Conservation (phyloP, 1,140 invertebrate genomes). For the Globodera ellingtonae region DNA sequence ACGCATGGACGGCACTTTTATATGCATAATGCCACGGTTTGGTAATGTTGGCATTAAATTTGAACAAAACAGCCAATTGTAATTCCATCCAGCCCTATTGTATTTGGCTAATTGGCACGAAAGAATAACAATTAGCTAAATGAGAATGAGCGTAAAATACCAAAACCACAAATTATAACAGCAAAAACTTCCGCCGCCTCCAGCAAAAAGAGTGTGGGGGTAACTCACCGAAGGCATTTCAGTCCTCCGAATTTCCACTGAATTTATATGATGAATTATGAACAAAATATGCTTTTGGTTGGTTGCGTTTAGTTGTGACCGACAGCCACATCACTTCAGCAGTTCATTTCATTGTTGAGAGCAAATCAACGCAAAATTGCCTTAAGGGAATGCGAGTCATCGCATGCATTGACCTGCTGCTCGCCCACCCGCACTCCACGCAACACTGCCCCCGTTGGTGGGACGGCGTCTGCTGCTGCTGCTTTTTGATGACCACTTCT, state of each 20-base stretch:
- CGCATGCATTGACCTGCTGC: not conserved
- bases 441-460: conserved; percentile 6
- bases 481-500: not conserved
- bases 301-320: not conserved
- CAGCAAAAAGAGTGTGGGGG: too few relatives aligned
- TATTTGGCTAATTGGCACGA: not conserved
- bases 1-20: too few relatives aligned
- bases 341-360: conserved; percentile 21
- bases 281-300: not conserved
- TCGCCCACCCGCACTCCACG: conserved; percentile 20
- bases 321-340: not conserved
- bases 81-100: not conserved
- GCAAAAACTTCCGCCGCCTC: too few relatives aligned
- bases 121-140: not conserved
- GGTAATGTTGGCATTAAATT: not conserved
- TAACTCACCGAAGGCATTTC: too few relatives aligned
- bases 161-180: too few relatives aligned
- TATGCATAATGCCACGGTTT: not conserved
- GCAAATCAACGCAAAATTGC: conserved; percentile 17
- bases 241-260: too few relatives aligned
- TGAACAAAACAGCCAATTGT: not conserved
- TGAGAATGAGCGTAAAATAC: too few relatives aligned
- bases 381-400: not conserved
- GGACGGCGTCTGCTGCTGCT: conserved; percentile 3
- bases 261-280: not conserved